Base-by-base conservation (phyloP, 2,888 invertebrate species). In the Eupelmus urozonus region DNA sequence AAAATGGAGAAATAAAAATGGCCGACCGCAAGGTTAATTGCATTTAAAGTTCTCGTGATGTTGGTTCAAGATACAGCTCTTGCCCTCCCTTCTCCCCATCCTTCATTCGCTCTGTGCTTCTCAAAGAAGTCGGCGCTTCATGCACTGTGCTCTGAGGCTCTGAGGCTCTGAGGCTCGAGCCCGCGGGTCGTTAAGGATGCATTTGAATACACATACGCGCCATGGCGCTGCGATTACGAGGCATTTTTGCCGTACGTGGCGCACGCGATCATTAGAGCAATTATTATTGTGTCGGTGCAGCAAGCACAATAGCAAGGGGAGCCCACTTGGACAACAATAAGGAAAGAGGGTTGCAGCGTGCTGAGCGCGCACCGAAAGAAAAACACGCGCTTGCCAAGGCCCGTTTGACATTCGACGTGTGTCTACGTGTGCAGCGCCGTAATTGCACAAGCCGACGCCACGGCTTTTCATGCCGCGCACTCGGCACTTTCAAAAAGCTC, bases 211-310 rank as follows among this genome's bases (percentile, higher is more conserved):
- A 34, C 13, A n/a, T 23, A 11, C 25, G 29, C 2, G 23, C 16
- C 55, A 62, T 20, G 53, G 27, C 59, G 51, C 79, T 76, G 80
- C 83, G 85, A 86, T 87, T 87, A 87, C 85, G 81, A 82, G 81
- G 87, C 86, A 82, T 84, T 87, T 87, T 87, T 85, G 40, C 65
- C 16, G 20, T n/a, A n/a, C n/a, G 82, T 34, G n/a, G 84, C 83
- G 84, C 83, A 83, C 83, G 83, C 84, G 87, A 87, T 87, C 87
- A 87, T 88, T 88, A 88, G 87, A 84, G 87, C 88, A 88, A 88
- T 88, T 88, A 88, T 87, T 86, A 87, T 86, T 85, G 85, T 85
- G 86, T 82, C 82, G 73, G 72, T 67, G 67, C 49, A 83, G 86
- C 85, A 85, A 79, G 80, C 81, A 79, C 82, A 81, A n/a, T 51